Conservation (phyloP, 2,888 invertebrate species). For the Epistrophella euchroma region DNA sequence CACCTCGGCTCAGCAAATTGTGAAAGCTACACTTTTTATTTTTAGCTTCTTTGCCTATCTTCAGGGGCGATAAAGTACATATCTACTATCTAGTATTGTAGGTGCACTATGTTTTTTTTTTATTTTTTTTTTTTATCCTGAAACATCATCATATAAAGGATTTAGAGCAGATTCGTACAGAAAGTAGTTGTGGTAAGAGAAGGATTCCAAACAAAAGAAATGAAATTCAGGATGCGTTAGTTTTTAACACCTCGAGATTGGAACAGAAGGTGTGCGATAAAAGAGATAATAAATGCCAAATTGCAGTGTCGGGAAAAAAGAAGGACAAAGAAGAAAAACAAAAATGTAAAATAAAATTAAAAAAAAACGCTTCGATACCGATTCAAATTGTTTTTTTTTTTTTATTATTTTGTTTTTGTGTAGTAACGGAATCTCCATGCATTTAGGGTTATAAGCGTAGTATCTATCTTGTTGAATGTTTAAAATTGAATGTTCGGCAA, state of each 20-base stretch:
- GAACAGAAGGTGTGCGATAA: background rate
- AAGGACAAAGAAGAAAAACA: background rate
- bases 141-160: conserved; percentile 31
- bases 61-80: conserved; percentile 35
- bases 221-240: conserved; percentile 21
- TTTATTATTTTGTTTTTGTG: background rate
- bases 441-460: too few relatives aligned
- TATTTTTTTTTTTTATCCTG: conserved; percentile 25
- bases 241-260: conserved; percentile 25
- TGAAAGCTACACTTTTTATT: conserved; percentile 68
- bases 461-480: too few relatives aligned
- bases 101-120: conserved; percentile 37
- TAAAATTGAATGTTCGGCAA: too few relatives aligned
- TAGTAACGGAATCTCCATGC: too few relatives aligned
- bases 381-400: too few relatives aligned
- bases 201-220: conserved; percentile 35
- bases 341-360: background rate
- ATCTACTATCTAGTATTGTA: conserved; percentile 23
- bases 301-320: background rate
- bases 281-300: background rate
- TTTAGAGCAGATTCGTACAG: conserved; percentile 36
- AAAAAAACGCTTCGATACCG: background rate
- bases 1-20: conserved; percentile 55
- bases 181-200: conserved; percentile 10
- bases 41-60: conserved; percentile 56